These are phyloP conservation scores for Dynastes hyllus DNA, from an alignment of 2,888 invertebrate genomes.

Conservation along the genomic window DNA sequence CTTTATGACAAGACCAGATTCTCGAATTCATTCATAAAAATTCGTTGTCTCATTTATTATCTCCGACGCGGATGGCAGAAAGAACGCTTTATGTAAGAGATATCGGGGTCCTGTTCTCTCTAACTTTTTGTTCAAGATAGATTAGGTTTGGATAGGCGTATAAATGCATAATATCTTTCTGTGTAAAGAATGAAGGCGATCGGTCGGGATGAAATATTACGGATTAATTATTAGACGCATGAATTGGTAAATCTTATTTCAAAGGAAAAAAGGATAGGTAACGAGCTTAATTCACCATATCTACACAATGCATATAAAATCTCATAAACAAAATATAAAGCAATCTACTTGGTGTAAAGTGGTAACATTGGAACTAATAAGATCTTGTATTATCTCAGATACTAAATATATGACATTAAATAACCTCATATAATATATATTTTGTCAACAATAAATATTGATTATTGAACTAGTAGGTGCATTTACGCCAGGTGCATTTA, in stretches of 20 bases:
- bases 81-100: slow-evolving; percentile 41
- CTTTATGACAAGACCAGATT: slow-evolving; percentile 58
- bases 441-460: too few relatives aligned
- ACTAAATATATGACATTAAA: too few relatives aligned
- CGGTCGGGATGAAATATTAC: slow-evolving; percentile 57
- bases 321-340: background rate
- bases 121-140: slow-evolving; percentile 46
- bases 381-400: too few relatives aligned
- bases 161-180: slow-evolving; percentile 57
- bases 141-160: slow-evolving; percentile 58
- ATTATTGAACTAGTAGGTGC: too few relatives aligned
- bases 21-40: slow-evolving; percentile 59
- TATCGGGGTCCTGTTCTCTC: slow-evolving; percentile 31
- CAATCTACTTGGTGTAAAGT: background rate
- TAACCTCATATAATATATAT: too few relatives aligned
- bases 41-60: slow-evolving; percentile 59
- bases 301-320: slow-evolving; percentile 3
- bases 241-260: slow-evolving; percentile 54
- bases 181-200: slow-evolving; percentile 56
- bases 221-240: slow-evolving; percentile 57
- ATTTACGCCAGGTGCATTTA: too few relatives aligned
- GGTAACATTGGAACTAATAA: too few relatives aligned
- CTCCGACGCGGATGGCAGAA: slow-evolving; percentile 49
- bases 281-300: slow-evolving; percentile 32
- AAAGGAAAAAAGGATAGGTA: slow-evolving; percentile 23